These are phyloP conservation scores for Ambastaia sidthimunki DNA, from an alignment of 2,797 vertebrate genomes.

Conservation along the genomic window DNA sequence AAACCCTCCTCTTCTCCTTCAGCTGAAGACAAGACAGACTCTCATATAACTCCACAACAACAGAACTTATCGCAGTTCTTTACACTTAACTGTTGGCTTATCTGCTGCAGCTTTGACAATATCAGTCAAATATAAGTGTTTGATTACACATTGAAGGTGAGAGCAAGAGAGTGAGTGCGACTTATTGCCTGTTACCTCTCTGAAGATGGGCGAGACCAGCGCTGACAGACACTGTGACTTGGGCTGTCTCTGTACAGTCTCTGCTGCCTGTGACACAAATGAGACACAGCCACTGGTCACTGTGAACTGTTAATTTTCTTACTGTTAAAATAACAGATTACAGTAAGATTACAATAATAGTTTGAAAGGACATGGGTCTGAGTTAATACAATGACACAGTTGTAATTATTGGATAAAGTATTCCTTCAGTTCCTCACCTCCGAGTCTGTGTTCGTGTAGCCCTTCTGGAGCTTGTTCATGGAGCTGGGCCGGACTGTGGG, in stretches of 20 bases:
- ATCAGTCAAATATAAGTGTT: not conserved
- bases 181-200: slow-evolving; percentile 83
- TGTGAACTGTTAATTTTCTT: not conserved
- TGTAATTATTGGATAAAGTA: not conserved
- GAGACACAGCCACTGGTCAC: too few relatives aligned
- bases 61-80: slow-evolving; percentile 12
- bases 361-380: too few relatives aligned
- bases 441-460: slow-evolving; percentile 73
- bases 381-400: too few relatives aligned
- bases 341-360: too few relatives aligned
- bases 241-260: slow-evolving; percentile 91
- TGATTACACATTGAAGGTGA: not conserved
- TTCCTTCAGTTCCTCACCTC: slow-evolving; percentile 69
- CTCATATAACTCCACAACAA: not conserved
- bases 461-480: slow-evolving; percentile 92
- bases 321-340: too few relatives aligned
- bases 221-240: slow-evolving; percentile 95
- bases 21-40: slow-evolving; percentile 68
- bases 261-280: slow-evolving; percentile 76
- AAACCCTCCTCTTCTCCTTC: slow-evolving; percentile 91
- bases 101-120: not conserved
- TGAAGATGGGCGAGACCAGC: slow-evolving; percentile 94
- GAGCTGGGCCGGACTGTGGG: slow-evolving; percentile 92
- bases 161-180: not conserved
- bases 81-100: slow-evolving; percentile 1